Conservation (phyloP, 2,888 invertebrate genomes). For the Augiades crinisus region DNA sequence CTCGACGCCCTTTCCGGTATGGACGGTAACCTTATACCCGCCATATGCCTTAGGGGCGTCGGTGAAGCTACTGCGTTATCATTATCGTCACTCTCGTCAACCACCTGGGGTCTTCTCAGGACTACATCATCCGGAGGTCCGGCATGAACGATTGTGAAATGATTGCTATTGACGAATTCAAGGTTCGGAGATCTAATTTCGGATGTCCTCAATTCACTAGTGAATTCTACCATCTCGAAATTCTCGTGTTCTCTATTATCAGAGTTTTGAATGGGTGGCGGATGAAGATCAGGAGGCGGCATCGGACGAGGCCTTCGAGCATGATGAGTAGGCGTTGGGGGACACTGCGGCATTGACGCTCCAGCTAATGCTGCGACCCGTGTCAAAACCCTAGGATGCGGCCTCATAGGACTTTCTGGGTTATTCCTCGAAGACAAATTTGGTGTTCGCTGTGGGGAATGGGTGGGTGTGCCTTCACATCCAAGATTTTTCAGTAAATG, state of each 20-base stretch:
- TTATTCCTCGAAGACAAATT: conserved; percentile 38
- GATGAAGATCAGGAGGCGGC: conserved; percentile 79
- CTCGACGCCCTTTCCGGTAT: conserved; percentile 87
- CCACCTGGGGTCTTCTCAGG: conserved; percentile 64
- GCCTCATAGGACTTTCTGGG: conserved; percentile 72
- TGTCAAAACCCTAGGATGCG: conserved; percentile 84
- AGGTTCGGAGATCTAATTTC: conserved; percentile 78
- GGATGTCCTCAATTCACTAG: conserved; percentile 72
- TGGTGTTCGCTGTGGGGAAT: conserved; percentile 57
- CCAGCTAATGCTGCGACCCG: conserved; percentile 82
- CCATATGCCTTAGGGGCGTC: conserved; percentile 85
- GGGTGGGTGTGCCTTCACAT: conserved; percentile 67
- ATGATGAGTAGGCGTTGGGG: conserved; percentile 94
- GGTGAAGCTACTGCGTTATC: conserved; percentile 79
- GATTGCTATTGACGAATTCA: conserved; percentile 80
- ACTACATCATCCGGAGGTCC: conserved; percentile 76
- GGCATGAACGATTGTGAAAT: conserved; percentile 77
- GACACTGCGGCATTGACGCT: conserved; percentile 84
- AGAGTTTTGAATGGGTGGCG: conserved; percentile 70
- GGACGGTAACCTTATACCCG: conserved; percentile 89
- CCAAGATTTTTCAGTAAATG: conserved; percentile 69
- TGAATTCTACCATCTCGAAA: conserved; percentile 74
- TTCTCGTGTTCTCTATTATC: conserved; percentile 56
- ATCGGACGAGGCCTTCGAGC: conserved; percentile 85
- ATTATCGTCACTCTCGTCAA: conserved; percentile 67